phyloP scores from a whole-genome alignment of 1,140 invertebrate genomes.

The Drosophila nigrodunni region DNA sequence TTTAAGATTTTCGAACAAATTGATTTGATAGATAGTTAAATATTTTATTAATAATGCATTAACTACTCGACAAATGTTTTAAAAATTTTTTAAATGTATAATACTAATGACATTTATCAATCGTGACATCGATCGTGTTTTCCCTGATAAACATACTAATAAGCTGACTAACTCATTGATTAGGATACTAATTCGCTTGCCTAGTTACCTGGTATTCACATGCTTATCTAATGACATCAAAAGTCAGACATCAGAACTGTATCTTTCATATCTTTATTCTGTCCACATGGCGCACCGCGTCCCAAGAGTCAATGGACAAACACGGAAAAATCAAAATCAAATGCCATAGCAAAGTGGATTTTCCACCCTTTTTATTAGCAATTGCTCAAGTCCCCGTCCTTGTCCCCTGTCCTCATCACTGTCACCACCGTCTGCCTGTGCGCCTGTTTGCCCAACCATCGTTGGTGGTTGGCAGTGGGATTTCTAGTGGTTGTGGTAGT shows the following conservation, averaged over 20 bases:
- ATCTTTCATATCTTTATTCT: slow-evolving; percentile 33
- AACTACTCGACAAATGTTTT: no score
- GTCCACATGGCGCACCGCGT: slow-evolving; percentile 12
- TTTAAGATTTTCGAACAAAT: no score
- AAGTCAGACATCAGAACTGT: slow-evolving; percentile 57
- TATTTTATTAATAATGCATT: no score
- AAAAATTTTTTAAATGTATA: no score
- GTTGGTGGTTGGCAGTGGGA: slow-evolving; percentile 21
- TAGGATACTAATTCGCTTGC: neutral
- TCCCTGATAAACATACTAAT: no score
- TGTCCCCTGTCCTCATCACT: no score
- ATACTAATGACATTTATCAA: no score
- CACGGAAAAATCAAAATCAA: slow-evolving; percentile 81
- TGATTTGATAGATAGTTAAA: no score
- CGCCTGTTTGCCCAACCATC: slow-evolving; percentile 6
- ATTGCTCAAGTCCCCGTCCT: slow-evolving; percentile 53
- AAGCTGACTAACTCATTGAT: neutral
- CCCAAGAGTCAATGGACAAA: slow-evolving; percentile 58
- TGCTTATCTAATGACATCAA: slow-evolving; percentile 69
- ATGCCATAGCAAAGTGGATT: slow-evolving; percentile 84
- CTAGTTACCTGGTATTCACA: slow-evolving; percentile 7
- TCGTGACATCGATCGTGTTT: no score
- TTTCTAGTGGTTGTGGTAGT: slow-evolving; percentile 32
- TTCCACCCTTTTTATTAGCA: slow-evolving; percentile 84
- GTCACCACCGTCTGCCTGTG: slow-evolving; percentile 11